Conservation (phyloP, 2,888 invertebrate species). For the Amaurobius ferox region DNA sequence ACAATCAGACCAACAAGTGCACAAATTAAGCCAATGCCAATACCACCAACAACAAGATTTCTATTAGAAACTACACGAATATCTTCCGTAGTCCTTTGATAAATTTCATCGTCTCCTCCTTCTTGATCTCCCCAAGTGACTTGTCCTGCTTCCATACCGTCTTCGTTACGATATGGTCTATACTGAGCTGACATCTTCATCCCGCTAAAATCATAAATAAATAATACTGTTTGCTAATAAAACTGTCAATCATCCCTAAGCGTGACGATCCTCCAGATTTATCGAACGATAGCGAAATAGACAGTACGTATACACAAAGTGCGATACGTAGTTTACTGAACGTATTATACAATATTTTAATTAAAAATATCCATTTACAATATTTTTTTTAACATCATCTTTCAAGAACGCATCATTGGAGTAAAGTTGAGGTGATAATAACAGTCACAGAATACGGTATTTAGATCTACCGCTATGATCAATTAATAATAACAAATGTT, state of each 20-base stretch:
- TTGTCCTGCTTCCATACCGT: constrained; percentile 73
- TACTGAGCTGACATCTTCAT: constrained; percentile 73
- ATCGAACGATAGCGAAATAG: too few species aligned
- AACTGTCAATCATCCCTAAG: background rate
- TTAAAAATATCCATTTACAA: too few species aligned
- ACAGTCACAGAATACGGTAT: too few species aligned
- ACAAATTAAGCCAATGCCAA: constrained; percentile 69
- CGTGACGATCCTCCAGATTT: too few species aligned
- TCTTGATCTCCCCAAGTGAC: constrained; percentile 74
- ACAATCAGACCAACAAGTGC: constrained; percentile 73
- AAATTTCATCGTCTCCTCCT: constrained; percentile 74
- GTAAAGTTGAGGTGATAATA: too few species aligned
- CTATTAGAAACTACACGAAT: constrained; percentile 42
- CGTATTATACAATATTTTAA: too few species aligned
- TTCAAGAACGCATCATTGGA: too few species aligned
- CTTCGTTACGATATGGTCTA: constrained; percentile 73
- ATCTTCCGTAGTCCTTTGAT: constrained; percentile 74
- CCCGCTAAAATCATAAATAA: constrained; percentile 50
- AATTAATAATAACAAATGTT: too few species aligned
- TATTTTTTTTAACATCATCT: too few species aligned
- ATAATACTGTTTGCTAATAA: constrained; percentile 17
- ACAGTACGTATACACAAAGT: too few species aligned
- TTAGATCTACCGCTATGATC: too few species aligned
- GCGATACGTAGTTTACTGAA: too few species aligned
- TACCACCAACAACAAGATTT: constrained; percentile 66